Evolutionary conservation across 2,797 vertebrate genomes (phyloP).

Genomic region (Helostoma temminkii): DNA sequence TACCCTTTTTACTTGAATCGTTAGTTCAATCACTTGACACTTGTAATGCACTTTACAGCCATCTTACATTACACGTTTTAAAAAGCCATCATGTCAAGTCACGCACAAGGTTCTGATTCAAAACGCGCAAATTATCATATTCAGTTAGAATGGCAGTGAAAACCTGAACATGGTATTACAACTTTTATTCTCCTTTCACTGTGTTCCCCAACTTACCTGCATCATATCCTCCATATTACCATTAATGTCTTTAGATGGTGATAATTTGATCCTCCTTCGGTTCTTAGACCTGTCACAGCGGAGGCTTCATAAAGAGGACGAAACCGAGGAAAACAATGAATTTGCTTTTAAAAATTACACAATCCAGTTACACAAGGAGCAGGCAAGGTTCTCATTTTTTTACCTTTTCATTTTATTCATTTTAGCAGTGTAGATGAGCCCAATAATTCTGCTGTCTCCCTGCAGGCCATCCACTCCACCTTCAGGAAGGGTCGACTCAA

Average conservation of each 20-base stretch:
- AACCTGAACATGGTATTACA: too few species aligned
- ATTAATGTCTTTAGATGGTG: neutral
- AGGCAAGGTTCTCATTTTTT: neutral
- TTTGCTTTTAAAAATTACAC: neutral
- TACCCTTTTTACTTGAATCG: too few species aligned
- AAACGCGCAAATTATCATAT: too few species aligned
- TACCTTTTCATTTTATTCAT: slow-evolving; percentile 79
- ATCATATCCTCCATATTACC: neutral
- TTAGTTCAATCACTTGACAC: too few species aligned
- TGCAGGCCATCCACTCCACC: slow-evolving; percentile 73
- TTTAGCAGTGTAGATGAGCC: slow-evolving; percentile 80
- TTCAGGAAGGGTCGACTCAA: slow-evolving; percentile 67
- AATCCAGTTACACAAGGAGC: neutral
- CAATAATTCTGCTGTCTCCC: slow-evolving; percentile 80
- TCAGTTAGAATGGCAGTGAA: too few species aligned
- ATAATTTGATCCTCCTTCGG: neutral
- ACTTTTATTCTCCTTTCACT: too few species aligned
- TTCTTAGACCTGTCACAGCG: slow-evolving; percentile 6
- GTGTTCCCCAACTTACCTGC: slow-evolving; percentile 38
- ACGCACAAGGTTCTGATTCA: neutral
- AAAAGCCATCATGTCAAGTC: too few species aligned
- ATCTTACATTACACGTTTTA: too few species aligned
- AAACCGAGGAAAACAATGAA: neutral
- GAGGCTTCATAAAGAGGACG: slow-evolving; percentile 15
- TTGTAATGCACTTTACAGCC: too few species aligned